A percentile compares a stretch with the other conserved stretches of the same genome.
Conservation (phyloP, 2,113 vertebrate species). For the Etheostoma cragini region DNA sequence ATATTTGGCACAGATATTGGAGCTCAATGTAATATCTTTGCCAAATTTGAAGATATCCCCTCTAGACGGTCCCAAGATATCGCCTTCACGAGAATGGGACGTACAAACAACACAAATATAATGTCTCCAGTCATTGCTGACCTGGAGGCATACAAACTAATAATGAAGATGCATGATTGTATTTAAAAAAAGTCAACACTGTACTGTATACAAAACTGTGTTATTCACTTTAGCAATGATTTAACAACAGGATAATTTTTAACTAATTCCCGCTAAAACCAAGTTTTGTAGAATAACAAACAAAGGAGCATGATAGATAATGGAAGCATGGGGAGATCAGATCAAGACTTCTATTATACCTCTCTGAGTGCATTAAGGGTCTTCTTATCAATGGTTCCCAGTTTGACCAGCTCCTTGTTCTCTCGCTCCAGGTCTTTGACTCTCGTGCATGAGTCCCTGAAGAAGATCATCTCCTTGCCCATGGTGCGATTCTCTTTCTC, state of each 20-base stretch:
- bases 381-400: constrained; percentile 95
- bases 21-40: no score
- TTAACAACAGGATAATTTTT: neutral
- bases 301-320: neutral
- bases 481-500: constrained; percentile 96
- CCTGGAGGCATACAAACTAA: neutral
- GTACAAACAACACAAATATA: no score
- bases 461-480: constrained; percentile 91
- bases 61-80: no score
- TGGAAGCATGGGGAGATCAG: neutral
- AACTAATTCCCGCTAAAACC: neutral
- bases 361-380: constrained; percentile 93
- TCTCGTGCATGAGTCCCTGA: constrained; percentile 91
- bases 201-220: no score
- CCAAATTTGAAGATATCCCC: no score
- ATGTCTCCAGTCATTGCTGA: no score
- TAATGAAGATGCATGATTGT: neutral
- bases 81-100: no score
- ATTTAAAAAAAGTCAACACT: no score
- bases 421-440: constrained; percentile 95
- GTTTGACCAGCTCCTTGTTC: constrained; percentile 96
- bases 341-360: constrained; percentile 76
- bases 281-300: no score
- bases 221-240: neutral
- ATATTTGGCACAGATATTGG: no score